A percentile compares a stretch with the other conserved stretches of the same genome.
Evolutionary conservation across 2,888 invertebrate species (phyloP).

Genomic region (Epirrhoe tristata): DNA sequence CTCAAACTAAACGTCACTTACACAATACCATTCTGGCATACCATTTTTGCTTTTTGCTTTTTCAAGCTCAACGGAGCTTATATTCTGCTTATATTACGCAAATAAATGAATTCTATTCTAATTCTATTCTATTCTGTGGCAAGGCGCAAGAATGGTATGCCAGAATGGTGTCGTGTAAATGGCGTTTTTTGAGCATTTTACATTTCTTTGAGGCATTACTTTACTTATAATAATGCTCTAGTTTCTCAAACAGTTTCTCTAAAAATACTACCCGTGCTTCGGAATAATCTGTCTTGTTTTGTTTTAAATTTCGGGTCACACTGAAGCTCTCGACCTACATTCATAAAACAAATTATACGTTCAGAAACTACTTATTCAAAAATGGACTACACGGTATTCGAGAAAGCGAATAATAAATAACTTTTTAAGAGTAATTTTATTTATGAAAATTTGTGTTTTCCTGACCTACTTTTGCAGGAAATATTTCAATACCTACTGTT

Average conservation of each 20-base stretch:
- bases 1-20: no score
- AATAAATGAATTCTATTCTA: no score
- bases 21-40: no score
- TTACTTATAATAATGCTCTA: no score
- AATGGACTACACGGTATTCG: constrained; percentile 3
- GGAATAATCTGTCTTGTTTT: neutral
- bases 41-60: no score
- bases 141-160: no score
- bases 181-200: no score
- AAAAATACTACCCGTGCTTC: neutral
- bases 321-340: neutral
- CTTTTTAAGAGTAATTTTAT: constrained; percentile 9
- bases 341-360: neutral
- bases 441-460: constrained; percentile 12
- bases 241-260: neutral
- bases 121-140: no score
- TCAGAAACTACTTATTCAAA: neutral
- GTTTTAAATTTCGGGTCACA: neutral
- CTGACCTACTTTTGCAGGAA: constrained; percentile 22
- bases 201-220: no score
- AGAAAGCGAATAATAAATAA: constrained; percentile 18
- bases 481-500: neutral
- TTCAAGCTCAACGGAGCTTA: no score
- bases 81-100: no score
- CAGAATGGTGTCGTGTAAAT: no score